phyloP scores from a whole-genome alignment of 1,140 invertebrate genomes.

The Hylyphantes graminicola region DNA sequence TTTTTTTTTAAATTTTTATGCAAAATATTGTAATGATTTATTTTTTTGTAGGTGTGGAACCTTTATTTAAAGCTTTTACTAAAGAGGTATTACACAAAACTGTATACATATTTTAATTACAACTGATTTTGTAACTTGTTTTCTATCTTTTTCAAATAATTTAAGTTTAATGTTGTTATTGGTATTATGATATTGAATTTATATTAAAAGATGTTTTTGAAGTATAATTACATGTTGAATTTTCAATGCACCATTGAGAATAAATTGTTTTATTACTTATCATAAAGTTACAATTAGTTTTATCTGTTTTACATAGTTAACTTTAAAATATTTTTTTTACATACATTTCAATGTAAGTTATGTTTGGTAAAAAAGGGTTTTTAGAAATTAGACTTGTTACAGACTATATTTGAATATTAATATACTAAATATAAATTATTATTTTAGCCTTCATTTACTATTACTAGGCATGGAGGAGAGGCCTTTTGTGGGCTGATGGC shows the following conservation, averaged over 20 bases:
- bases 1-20: too few species aligned
- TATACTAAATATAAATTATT: not conserved
- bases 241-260: not conserved
- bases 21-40: not conserved
- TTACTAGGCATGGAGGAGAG: conserved; percentile 34
- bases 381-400: not conserved
- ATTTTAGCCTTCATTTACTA: conserved; percentile 32
- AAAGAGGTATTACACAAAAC: not conserved
- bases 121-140: not conserved
- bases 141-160: not conserved
- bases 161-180: not conserved
- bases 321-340: not conserved
- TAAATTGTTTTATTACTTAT: not conserved
- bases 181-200: not conserved
- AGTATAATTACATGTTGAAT: not conserved
- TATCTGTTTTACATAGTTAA: not conserved
- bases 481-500: conserved; percentile 45
- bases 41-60: not conserved
- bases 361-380: not conserved
- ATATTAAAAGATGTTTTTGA: not conserved
- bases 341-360: not conserved
- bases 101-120: not conserved
- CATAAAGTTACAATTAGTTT: not conserved
- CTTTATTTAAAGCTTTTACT: not conserved
- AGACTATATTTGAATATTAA: too few species aligned